A percentile compares a stretch with the other conserved stretches of the same genome.
Evolutionary conservation across 2,888 invertebrate genomes (phyloP).

Genomic region (Lordiphosa andalusiaca): DNA sequence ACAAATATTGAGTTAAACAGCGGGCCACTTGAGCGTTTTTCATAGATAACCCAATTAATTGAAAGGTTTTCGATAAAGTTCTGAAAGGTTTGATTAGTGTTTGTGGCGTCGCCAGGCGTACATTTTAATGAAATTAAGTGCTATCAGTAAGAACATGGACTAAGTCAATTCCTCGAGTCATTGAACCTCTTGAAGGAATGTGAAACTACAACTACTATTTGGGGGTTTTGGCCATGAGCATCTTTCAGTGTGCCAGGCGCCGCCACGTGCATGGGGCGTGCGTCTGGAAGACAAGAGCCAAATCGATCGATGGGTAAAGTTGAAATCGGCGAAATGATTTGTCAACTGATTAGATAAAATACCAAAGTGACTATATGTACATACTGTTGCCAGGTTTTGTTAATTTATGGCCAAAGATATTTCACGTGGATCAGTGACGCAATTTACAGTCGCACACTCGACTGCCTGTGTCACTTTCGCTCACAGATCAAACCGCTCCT

Average conservation of each 20-base stretch:
- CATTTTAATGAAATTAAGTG: constrained; percentile 23
- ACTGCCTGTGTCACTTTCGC: constrained; percentile 47
- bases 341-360: constrained; percentile 60
- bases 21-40: constrained; percentile 38
- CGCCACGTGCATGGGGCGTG: no score
- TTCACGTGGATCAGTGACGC: background rate
- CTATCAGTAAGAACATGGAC: constrained; percentile 14
- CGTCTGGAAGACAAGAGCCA: no score
- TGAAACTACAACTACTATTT: no score
- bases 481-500: constrained; percentile 63
- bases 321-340: background rate
- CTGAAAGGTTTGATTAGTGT: constrained; percentile 64
- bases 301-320: constrained; percentile 3
- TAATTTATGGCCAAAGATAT: constrained; percentile 38
- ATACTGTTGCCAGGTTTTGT: constrained; percentile 27
- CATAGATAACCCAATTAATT: constrained; percentile 72
- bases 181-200: constrained; percentile 35
- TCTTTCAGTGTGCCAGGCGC: background rate
- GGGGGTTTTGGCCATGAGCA: constrained; percentile 36
- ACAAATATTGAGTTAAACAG: constrained; percentile 37
- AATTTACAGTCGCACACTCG: background rate
- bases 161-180: constrained; percentile 37
- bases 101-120: constrained; percentile 1
- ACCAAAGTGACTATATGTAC: constrained; percentile 48
- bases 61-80: constrained; percentile 71